A percentile compares a stretch with the other conserved stretches of the same genome.
Evolutionary conservation across 2,888 invertebrate genomes (phyloP).

Genomic region (Parelbella ahira): DNA sequence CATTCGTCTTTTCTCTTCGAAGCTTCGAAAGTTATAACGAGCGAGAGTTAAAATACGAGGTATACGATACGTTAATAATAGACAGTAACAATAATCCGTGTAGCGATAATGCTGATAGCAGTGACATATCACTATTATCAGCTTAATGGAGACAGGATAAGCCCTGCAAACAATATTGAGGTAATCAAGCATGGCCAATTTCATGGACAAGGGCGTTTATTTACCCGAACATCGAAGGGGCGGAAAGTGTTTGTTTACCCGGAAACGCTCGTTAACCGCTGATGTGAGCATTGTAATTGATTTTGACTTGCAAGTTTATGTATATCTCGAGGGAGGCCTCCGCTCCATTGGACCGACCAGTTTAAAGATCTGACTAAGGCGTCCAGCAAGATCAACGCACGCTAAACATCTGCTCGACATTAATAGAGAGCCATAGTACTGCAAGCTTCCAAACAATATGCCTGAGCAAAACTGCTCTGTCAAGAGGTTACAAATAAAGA

Average conservation of each 20-base stretch:
- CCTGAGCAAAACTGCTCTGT: too few species aligned
- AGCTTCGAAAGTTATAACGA: too few species aligned
- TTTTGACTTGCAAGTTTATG: too few species aligned
- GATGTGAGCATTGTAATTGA: not conserved
- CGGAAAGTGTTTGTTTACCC: not conserved
- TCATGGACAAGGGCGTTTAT: conserved; percentile 51
- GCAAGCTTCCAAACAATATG: too few species aligned
- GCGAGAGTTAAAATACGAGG: conserved; percentile 3
- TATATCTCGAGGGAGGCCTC: too few species aligned
- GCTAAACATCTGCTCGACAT: too few species aligned
- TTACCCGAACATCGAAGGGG: conserved; percentile 2
- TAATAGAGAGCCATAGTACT: too few species aligned
- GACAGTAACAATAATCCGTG: conserved; percentile 38
- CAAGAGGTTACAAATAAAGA: too few species aligned
- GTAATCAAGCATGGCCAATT: conserved; percentile 54
- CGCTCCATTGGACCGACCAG: too few species aligned
- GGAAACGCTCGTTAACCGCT: not conserved
- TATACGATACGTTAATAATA: conserved; percentile 16
- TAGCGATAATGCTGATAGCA: conserved; percentile 52
- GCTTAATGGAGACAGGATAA: conserved; percentile 47
- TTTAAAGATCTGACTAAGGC: too few species aligned
- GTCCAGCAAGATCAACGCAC: too few species aligned
- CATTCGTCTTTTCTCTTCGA: too few species aligned
- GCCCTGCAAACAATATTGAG: conserved; percentile 47
- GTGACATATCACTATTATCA: conserved; percentile 54